Conservation (phyloP, 64 coral and sea anemone species). For the Dendrophyllia cribrosa region DNA sequence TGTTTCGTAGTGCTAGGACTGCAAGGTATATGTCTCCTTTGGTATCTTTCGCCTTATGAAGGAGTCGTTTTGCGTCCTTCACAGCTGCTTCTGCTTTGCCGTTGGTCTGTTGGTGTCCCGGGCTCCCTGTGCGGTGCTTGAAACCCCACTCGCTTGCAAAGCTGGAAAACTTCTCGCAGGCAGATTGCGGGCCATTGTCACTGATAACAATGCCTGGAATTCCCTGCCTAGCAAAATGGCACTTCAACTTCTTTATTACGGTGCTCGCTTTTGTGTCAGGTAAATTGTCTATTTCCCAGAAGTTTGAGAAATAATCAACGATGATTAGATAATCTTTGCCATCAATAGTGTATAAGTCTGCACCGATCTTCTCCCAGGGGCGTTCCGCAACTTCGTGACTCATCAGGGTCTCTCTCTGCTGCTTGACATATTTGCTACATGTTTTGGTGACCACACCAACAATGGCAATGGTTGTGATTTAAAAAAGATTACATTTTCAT, state of each 20-base stretch:
- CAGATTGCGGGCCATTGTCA: slow-evolving; percentile 44
- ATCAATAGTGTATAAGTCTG: slow-evolving; percentile 39
- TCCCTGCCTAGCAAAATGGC: slow-evolving; percentile 45
- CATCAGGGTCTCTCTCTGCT: slow-evolving; percentile 55
- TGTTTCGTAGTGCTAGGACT: slow-evolving; percentile 52
- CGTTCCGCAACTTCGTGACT: not conserved
- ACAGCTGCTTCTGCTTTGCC: slow-evolving; percentile 59
- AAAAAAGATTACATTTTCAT: too few species aligned
- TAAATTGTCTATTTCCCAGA: slow-evolving; percentile 55
- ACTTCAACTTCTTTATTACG: slow-evolving; percentile 40
- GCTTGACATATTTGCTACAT: not conserved
- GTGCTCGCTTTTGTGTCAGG: slow-evolving; percentile 13
- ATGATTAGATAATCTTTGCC: slow-evolving; percentile 44
- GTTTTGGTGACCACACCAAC: too few species aligned
- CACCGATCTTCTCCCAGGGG: slow-evolving; percentile 56
- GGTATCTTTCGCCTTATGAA: slow-evolving; percentile 17
- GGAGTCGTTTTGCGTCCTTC: slow-evolving; percentile 51
- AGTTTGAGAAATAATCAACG: slow-evolving; percentile 52
- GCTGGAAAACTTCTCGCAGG: not conserved
- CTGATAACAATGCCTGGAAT: slow-evolving; percentile 38
- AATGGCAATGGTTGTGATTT: too few species aligned
- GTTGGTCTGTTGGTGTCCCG: slow-evolving; percentile 26
- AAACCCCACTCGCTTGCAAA: slow-evolving; percentile 37
- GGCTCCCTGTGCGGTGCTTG: slow-evolving; percentile 13
- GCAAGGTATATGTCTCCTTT: slow-evolving; percentile 38